These are phyloP conservation scores for Crocidura indochinensis DNA, from an alignment of 2,797 vertebrate genomes.

Conservation along the genomic window DNA sequence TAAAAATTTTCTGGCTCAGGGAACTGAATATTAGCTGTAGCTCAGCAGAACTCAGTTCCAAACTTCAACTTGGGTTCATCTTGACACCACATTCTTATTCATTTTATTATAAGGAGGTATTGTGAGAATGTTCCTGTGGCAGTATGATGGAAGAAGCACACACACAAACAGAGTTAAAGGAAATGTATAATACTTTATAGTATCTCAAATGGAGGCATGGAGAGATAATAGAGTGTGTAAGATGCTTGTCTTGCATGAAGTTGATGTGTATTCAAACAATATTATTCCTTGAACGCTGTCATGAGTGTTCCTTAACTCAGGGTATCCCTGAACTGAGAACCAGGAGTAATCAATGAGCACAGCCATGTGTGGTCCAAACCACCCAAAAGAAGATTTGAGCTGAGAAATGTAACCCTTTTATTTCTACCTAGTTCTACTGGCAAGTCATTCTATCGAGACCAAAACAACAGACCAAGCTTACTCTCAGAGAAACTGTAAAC, in stretches of 20 bases:
- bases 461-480: no score
- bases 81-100: slow-evolving; percentile 54
- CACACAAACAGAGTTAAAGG: not conserved
- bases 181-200: slow-evolving; percentile 23
- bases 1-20: slow-evolving; percentile 49
- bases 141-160: slow-evolving; percentile 1
- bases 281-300: no score
- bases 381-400: no score
- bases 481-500: no score
- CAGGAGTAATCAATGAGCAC: not conserved
- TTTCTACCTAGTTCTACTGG: no score
- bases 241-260: no score
- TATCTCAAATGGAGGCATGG: not conserved
- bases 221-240: no score
- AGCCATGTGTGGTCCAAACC: not conserved
- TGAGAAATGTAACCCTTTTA: no score
- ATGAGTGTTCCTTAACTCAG: no score
- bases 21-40: slow-evolving; percentile 32
- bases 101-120: slow-evolving; percentile 4
- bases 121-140: slow-evolving; percentile 31
- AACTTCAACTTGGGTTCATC: slow-evolving; percentile 24
- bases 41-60: slow-evolving; percentile 31
- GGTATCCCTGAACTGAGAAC: no score
- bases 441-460: no score
- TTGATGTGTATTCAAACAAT: no score